Evolutionary conservation across 2,888 invertebrate genomes (phyloP).

Genomic region (Aspidiotus rigidus): DNA sequence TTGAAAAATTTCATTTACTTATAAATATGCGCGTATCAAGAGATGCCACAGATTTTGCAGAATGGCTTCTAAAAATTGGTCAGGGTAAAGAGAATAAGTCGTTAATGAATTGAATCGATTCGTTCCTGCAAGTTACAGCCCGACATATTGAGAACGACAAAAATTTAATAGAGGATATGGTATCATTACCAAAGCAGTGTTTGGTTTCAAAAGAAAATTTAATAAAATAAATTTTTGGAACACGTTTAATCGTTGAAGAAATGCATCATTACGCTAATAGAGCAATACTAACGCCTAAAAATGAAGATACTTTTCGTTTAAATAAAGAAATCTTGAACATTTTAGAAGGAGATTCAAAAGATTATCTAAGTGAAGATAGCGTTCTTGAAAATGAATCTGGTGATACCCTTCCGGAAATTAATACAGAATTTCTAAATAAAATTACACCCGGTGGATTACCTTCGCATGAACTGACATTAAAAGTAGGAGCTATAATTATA

Average conservation of each 20-base stretch:
- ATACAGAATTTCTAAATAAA: constrained; percentile 5
- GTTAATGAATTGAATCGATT: too few relatives aligned
- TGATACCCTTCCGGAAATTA: neutral
- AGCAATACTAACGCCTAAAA: neutral
- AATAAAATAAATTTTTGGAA: neutral
- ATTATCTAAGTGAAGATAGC: constrained; percentile 1
- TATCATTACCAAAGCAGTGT: neutral
- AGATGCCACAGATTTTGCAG: neutral
- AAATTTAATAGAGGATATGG: neutral
- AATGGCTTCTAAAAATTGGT: constrained; percentile 5
- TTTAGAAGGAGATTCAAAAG: neutral
- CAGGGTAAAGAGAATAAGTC: too few relatives aligned
- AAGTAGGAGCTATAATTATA: constrained; percentile 5
- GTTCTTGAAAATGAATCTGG: neutral
- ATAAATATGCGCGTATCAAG: neutral
- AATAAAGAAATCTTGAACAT: neutral
- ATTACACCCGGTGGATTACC: neutral
- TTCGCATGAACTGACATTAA: neutral
- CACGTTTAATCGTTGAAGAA: neutral
- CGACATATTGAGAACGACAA: neutral
- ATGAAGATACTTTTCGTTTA: neutral
- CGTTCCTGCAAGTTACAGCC: too few relatives aligned
- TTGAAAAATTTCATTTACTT: neutral
- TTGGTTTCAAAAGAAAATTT: neutral
- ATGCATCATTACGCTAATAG: neutral